These are phyloP conservation scores for Hemibagrus wyckioides DNA, from an alignment of 2,113 vertebrate species.

Conservation along the genomic window DNA sequence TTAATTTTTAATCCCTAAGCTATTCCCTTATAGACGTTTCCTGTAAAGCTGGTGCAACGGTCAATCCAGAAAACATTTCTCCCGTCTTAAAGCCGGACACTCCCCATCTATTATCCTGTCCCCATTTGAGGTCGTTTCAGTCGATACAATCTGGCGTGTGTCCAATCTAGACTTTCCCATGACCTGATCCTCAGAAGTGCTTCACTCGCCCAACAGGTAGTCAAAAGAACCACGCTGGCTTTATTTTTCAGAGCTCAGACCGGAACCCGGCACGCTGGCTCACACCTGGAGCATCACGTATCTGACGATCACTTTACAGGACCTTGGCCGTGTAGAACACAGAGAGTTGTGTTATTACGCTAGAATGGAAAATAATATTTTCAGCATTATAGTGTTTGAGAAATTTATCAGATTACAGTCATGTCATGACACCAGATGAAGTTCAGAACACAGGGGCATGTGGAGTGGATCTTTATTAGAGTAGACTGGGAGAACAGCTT, in stretches of 20 bases:
- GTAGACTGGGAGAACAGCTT: no score
- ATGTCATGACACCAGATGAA: no score
- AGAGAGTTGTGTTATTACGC: neutral
- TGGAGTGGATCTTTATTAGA: no score
- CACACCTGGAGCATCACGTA: no score
- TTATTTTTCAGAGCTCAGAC: neutral
- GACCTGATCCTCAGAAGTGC: slow-evolving; percentile 8
- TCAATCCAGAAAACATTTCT: slow-evolving; percentile 23
- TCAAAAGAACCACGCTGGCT: slow-evolving; percentile 57
- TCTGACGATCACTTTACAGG: slow-evolving; percentile 5
- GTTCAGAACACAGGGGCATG: no score
- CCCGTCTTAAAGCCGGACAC: neutral
- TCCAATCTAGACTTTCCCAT: slow-evolving; percentile 36
- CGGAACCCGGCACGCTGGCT: no score
- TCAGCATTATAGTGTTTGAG: neutral
- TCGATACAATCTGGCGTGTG: slow-evolving; percentile 41
- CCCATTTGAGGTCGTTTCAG: slow-evolving; percentile 35
- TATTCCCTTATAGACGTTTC: neutral
- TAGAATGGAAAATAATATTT: neutral
- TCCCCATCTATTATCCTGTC: slow-evolving; percentile 46
- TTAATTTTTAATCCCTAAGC: neutral
- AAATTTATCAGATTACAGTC: no score
- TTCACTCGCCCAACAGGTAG: slow-evolving; percentile 40
- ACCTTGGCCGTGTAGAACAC: neutral
- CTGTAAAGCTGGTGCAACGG: neutral